A percentile compares a stretch with the other conserved stretches of the same genome.
Conservation (phyloP, 2,888 invertebrate genomes). For the Limnephilus lunatus region DNA sequence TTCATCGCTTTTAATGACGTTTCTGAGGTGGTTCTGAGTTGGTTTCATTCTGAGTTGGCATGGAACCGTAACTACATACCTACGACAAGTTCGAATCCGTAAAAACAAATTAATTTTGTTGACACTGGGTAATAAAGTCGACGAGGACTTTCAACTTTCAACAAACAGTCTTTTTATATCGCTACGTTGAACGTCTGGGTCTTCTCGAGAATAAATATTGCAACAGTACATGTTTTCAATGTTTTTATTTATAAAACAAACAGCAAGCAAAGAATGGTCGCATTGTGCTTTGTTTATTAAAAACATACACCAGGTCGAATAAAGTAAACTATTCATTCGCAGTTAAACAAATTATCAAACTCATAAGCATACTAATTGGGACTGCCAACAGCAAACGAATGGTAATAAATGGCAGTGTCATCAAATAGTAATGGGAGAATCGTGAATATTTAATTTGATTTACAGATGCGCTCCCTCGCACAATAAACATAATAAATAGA, state of each 20-base stretch:
- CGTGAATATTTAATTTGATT: neutral
- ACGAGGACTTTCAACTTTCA: too few species aligned
- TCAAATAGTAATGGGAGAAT: neutral
- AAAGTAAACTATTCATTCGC: neutral
- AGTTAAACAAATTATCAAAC: neutral
- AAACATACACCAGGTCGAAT: neutral
- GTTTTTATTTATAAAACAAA: neutral
- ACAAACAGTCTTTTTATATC: too few species aligned
- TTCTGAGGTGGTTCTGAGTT: too few species aligned
- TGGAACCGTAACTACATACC: too few species aligned
- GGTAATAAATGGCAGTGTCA: neutral
- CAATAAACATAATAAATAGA: neutral
- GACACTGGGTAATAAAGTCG: too few species aligned
- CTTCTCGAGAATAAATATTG: neutral
- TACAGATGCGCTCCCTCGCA: neutral
- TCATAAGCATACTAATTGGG: neutral
- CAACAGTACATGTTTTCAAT: neutral
- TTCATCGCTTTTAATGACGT: too few species aligned
- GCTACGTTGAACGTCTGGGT: neutral
- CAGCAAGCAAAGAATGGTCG: neutral
- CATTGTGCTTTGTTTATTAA: neutral
- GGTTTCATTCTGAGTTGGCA: too few species aligned
- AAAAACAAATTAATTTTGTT: too few species aligned
- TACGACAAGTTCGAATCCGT: too few species aligned
- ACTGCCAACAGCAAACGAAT: neutral